A percentile compares a stretch with the other conserved stretches of the same genome.
phyloP scores from a whole-genome alignment of 2,888 invertebrate genomes.

The Tillus elongatus region DNA sequence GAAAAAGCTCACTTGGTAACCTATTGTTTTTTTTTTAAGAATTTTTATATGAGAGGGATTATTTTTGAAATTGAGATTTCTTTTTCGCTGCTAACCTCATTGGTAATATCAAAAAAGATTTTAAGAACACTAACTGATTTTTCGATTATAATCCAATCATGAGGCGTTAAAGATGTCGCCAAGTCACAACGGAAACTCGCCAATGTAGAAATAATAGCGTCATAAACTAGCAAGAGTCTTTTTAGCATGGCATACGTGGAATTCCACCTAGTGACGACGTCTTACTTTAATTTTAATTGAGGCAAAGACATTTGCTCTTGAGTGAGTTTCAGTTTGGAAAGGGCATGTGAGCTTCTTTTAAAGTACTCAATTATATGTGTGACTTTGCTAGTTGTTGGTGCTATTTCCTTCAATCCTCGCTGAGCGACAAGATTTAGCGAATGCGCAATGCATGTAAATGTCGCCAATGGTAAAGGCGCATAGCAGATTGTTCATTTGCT shows the following conservation, averaged over 20 bases:
- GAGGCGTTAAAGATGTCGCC: neutral
- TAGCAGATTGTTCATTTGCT: neutral
- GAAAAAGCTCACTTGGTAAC: too few species aligned
- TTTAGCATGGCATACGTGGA: conserved; percentile 20
- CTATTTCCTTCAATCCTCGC: conserved; percentile 1
- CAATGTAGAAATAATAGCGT: conserved; percentile 18
- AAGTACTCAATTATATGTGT: conserved; percentile 21
- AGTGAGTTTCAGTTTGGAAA: conserved; percentile 29
- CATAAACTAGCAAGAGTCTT: conserved; percentile 17
- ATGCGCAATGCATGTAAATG: neutral
- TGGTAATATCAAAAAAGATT: conserved; percentile 3
- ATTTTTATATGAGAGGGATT: too few species aligned
- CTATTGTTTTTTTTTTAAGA: too few species aligned
- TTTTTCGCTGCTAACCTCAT: neutral
- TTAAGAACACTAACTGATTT: neutral
- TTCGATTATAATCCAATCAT: neutral
- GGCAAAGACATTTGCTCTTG: conserved; percentile 14
- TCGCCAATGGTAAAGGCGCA: neutral
- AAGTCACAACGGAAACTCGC: conserved; percentile 8
- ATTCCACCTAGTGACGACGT: conserved; percentile 20
- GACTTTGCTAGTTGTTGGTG: conserved; percentile 14
- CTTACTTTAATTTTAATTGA: conserved; percentile 17
- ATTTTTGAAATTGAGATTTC: neutral
- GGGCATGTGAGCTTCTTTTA: conserved; percentile 21
- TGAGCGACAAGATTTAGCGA: neutral